Evolutionary conservation across 1,140 invertebrate genomes (phyloP).

Genomic region (Plodia interpunctella): DNA sequence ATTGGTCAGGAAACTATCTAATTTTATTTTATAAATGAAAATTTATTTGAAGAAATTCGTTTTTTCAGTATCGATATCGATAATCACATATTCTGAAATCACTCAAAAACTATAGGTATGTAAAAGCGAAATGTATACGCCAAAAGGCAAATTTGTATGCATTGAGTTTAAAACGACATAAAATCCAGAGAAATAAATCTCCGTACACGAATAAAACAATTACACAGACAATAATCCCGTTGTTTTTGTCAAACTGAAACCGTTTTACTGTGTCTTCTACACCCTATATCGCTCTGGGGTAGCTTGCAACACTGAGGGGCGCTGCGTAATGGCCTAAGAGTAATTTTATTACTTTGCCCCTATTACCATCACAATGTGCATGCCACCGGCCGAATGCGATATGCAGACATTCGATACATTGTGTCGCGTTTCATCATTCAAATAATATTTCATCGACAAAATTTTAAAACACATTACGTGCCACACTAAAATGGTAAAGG

Average conservation of each 20-base stretch:
- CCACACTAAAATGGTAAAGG: constrained; percentile 18
- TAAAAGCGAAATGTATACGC: not conserved
- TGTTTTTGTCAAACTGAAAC: constrained; percentile 49
- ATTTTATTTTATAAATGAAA: not conserved
- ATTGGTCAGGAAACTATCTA: not conserved
- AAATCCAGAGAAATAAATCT: constrained; percentile 31
- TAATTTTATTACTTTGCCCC: constrained; percentile 76
- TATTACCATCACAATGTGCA: constrained; percentile 73
- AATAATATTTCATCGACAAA: constrained; percentile 42
- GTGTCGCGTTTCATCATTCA: constrained; percentile 41
- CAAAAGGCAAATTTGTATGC: constrained; percentile 19
- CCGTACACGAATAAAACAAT: constrained; percentile 44
- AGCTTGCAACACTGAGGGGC: constrained; percentile 41
- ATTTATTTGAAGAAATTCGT: not conserved
- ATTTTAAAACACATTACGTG: constrained; percentile 4
- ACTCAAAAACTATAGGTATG: not conserved
- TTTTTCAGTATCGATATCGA: not conserved
- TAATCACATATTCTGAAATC: not conserved
- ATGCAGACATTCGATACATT: constrained; percentile 48
- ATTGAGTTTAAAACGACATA: constrained; percentile 18
- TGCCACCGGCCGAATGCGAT: constrained; percentile 57
- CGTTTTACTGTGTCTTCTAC: constrained; percentile 54
- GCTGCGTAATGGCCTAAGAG: constrained; percentile 72
- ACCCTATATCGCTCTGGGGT: constrained; percentile 49
- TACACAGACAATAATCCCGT: constrained; percentile 44